Percentiles rank a stretch among this genome's conserved stretches.
Evolutionary conservation across 2,797 vertebrate species (phyloP).

Genomic region (Xenops minutus): DNA sequence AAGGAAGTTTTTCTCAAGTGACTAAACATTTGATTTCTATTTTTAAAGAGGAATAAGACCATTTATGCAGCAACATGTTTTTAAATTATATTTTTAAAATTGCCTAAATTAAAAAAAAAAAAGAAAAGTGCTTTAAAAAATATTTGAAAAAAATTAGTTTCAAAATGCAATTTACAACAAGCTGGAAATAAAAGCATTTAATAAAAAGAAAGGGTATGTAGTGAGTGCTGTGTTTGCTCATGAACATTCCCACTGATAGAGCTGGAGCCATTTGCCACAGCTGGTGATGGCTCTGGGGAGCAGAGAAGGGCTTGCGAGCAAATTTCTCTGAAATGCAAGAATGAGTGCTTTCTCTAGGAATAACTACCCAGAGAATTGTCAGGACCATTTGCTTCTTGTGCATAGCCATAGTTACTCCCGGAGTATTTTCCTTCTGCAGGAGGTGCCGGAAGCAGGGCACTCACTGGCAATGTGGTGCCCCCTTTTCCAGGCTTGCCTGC

Average conservation of each 20-base stretch:
- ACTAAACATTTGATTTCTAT: background rate
- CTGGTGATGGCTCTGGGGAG: background rate
- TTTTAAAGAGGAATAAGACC: background rate
- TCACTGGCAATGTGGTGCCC: background rate
- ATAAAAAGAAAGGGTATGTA: accelerated
- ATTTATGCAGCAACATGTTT: background rate
- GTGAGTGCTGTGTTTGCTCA: accelerated
- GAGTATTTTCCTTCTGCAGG: background rate
- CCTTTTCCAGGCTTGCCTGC: background rate
- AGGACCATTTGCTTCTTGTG: background rate
- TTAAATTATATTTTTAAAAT: background rate
- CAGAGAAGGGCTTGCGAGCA: background rate
- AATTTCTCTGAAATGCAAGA: background rate
- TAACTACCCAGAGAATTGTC: background rate
- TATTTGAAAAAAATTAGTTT: background rate
- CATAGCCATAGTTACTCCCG: background rate
- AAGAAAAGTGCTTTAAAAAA: background rate
- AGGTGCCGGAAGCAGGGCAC: background rate
- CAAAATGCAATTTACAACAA: background rate
- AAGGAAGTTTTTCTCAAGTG: background rate
- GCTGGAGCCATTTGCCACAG: background rate
- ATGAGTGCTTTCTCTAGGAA: background rate
- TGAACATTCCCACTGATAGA: background rate
- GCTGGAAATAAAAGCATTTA: background rate
- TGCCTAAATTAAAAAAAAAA: no score